Conservation (phyloP, 2,888 invertebrate genomes). For the Sphinx pinastri region DNA sequence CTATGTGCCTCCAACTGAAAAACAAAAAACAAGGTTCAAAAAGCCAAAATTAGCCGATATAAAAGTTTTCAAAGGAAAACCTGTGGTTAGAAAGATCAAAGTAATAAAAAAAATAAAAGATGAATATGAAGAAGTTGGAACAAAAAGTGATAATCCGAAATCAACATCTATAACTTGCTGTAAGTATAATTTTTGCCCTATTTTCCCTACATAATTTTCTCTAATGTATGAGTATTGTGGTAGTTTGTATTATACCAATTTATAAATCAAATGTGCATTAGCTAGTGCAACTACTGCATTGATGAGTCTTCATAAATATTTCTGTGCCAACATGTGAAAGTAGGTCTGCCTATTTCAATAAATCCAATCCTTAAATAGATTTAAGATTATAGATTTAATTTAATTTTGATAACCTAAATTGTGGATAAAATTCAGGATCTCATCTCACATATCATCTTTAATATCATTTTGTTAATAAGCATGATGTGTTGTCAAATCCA, state of each 20-base stretch:
- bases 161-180: conserved; percentile 78
- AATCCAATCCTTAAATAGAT: too few relatives aligned
- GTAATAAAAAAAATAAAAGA: conserved; percentile 64
- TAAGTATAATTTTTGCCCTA: conserved; percentile 50
- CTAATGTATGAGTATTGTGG: not conserved
- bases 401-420: too few relatives aligned
- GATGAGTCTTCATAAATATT: too few relatives aligned
- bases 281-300: too few relatives aligned
- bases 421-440: too few relatives aligned
- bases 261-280: too few relatives aligned
- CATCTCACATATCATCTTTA: too few relatives aligned
- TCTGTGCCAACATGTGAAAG: too few relatives aligned
- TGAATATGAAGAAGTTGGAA: conserved; percentile 47
- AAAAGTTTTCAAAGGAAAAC: conserved; percentile 72
- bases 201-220: not conserved
- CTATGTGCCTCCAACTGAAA: conserved; percentile 69
- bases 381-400: too few relatives aligned
- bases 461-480: too few relatives aligned
- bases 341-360: too few relatives aligned
- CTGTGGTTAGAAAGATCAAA: conserved; percentile 69
- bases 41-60: conserved; percentile 72
- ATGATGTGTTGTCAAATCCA: conserved; percentile 31
- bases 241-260: too few relatives aligned
- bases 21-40: conserved; percentile 67
- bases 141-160: conserved; percentile 54